Evolutionary conservation across 2,113 vertebrate genomes (phyloP).

Genomic region (Mobula hypostoma): DNA sequence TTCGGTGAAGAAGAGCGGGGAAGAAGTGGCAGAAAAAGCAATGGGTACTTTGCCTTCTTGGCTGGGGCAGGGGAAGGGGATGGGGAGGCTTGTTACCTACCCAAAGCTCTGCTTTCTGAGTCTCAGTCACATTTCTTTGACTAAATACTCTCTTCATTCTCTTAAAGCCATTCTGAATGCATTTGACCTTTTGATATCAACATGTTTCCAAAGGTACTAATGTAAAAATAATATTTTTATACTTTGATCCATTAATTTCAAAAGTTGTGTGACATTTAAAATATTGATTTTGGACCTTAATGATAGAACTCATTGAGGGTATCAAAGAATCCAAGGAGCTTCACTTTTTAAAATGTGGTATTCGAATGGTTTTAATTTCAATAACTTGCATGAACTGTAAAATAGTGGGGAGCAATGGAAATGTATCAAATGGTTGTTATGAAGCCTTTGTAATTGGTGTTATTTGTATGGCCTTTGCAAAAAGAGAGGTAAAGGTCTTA

Average conservation of each 20-base stretch:
- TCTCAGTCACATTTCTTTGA: background rate
- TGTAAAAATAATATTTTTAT: constrained; percentile 29
- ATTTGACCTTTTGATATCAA: background rate
- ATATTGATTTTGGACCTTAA: background rate
- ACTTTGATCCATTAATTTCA: background rate
- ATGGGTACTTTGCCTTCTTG: background rate
- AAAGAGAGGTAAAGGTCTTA: background rate
- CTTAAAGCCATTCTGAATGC: background rate
- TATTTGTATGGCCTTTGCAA: background rate
- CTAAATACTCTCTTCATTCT: constrained; percentile 13
- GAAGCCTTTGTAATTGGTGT: background rate
- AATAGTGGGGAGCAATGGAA: background rate
- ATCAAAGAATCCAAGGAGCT: background rate
- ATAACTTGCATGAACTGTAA: background rate
- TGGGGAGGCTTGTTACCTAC: too few relatives aligned
- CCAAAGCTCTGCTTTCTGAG: background rate
- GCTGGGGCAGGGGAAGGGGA: too few relatives aligned
- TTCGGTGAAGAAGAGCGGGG: background rate
- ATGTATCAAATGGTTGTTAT: background rate
- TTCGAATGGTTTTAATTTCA: background rate
- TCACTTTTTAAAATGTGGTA: background rate
- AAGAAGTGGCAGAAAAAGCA: too few relatives aligned
- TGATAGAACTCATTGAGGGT: background rate
- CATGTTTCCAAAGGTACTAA: constrained; percentile 13
- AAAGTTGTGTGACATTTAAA: constrained; percentile 5